Evolutionary conservation across 2,113 vertebrate genomes (phyloP).

Genomic region (Melanerpes aurifrons): DNA sequence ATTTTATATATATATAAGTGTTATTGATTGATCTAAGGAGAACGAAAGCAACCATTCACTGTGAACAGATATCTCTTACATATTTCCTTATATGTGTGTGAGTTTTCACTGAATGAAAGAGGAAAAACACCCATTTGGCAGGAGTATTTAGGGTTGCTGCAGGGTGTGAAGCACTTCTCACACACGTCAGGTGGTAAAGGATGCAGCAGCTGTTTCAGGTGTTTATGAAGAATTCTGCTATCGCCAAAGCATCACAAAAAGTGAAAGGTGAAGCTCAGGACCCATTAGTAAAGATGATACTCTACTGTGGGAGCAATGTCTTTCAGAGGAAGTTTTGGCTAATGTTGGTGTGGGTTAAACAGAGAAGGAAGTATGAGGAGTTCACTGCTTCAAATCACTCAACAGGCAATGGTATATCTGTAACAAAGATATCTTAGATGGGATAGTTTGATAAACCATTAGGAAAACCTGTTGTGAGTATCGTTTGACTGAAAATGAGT

Average conservation of each 20-base stretch:
- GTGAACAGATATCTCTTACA: neutral
- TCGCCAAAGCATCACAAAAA: neutral
- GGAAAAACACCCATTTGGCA: neutral
- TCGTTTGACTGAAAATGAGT: too few relatives aligned
- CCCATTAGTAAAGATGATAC: neutral
- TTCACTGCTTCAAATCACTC: neutral
- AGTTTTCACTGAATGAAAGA: neutral
- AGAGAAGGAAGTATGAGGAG: neutral
- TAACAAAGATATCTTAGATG: neutral
- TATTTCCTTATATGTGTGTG: neutral
- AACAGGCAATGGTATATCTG: accelerated
- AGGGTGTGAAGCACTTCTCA: neutral
- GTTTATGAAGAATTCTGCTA: neutral
- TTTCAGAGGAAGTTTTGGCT: neutral
- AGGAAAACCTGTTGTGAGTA: neutral
- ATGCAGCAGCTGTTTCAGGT: neutral
- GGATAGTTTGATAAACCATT: neutral
- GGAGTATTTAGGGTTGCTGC: neutral
- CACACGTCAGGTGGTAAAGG: neutral
- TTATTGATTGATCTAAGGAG: neutral
- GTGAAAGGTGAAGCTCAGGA: neutral
- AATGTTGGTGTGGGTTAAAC: neutral
- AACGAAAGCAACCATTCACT: neutral
- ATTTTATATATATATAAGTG: neutral
- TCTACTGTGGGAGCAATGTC: neutral